Percentiles rank a stretch among this genome's conserved stretches.
Evolutionary conservation across 2,888 invertebrate species (phyloP).

Genomic region (Amblyjoppa fuscipennis): DNA sequence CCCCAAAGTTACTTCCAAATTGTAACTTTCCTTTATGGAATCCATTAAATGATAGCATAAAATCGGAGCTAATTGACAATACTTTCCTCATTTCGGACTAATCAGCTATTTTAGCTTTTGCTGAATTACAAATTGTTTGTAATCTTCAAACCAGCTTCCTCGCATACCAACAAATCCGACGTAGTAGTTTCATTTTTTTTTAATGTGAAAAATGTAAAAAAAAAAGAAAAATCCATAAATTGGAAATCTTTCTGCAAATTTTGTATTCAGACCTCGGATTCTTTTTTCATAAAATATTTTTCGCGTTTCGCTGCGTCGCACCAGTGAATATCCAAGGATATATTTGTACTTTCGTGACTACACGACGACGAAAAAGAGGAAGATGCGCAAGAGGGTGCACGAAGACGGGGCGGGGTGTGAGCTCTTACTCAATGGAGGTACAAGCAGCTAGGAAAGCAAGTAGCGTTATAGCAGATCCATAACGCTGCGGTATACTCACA

Average conservation of each 20-base stretch:
- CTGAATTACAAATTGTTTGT: no score
- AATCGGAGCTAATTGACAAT: neutral
- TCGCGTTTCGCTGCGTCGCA: neutral
- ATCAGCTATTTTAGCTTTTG: no score
- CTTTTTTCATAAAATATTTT: neutral
- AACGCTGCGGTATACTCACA: constrained; percentile 58
- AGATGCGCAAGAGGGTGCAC: constrained; percentile 42
- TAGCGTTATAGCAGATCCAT: constrained; percentile 65
- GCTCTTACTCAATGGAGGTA: constrained; percentile 33
- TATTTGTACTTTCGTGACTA: constrained; percentile 38
- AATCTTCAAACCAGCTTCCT: no score
- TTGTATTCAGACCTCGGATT: neutral
- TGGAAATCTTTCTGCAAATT: neutral
- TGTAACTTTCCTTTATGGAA: neutral
- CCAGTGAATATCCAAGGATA: constrained; percentile 1
- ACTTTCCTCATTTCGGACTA: neutral
- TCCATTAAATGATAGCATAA: neutral
- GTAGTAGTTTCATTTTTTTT: neutral
- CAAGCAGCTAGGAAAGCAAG: constrained; percentile 51
- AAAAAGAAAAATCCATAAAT: no score
- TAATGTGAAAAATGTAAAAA: neutral
- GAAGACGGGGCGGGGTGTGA: constrained; percentile 34
- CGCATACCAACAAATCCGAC: no score
- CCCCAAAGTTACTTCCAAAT: constrained; percentile 22
- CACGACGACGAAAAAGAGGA: constrained; percentile 33